These are phyloP conservation scores for Corythaeola cristata DNA, from an alignment of 2,113 vertebrate genomes.

Conservation along the genomic window DNA sequence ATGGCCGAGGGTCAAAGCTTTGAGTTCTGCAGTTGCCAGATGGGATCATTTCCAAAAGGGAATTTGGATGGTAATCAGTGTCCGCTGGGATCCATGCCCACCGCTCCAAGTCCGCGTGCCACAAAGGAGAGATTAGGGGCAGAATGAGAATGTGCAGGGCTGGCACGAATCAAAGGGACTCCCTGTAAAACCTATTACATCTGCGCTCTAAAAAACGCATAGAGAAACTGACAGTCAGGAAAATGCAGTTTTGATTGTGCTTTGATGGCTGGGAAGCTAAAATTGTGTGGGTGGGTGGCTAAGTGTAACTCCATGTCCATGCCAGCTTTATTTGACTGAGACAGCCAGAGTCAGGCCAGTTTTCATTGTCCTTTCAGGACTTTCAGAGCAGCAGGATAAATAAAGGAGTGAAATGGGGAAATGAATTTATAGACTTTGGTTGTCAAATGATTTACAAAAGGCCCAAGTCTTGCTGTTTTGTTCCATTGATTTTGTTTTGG, in stretches of 20 bases:
- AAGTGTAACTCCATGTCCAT: conserved; percentile 21
- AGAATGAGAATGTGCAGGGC: conserved; percentile 67
- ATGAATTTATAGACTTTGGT: conserved; percentile 58
- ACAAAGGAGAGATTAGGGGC: conserved; percentile 69
- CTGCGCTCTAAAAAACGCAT: conserved; percentile 45
- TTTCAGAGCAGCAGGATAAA: conserved; percentile 50
- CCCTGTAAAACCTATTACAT: conserved; percentile 69
- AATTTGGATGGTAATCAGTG: conserved; percentile 68
- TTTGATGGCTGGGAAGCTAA: conserved; percentile 61
- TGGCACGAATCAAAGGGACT: conserved; percentile 66
- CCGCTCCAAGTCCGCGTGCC: conserved; percentile 1
- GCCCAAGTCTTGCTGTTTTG: conserved; percentile 29
- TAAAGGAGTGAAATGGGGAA: conserved; percentile 44
- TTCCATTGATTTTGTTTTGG: conserved; percentile 60
- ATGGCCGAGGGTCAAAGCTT: conserved; percentile 39
- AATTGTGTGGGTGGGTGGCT: conserved; percentile 66
- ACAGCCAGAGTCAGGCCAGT: conserved; percentile 31
- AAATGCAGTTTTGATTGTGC: conserved; percentile 62
- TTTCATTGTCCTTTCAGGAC: conserved; percentile 43
- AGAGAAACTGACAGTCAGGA: conserved; percentile 62
- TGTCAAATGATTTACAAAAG: conserved; percentile 62
- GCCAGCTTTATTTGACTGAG: conserved; percentile 51
- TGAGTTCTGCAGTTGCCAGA: conserved; percentile 56
- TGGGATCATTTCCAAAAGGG: conserved; percentile 59
- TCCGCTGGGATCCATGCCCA: conserved; percentile 65